Base-by-base conservation (phyloP, 2,888 invertebrate species). In the Pachliopta kotzebuea region DNA sequence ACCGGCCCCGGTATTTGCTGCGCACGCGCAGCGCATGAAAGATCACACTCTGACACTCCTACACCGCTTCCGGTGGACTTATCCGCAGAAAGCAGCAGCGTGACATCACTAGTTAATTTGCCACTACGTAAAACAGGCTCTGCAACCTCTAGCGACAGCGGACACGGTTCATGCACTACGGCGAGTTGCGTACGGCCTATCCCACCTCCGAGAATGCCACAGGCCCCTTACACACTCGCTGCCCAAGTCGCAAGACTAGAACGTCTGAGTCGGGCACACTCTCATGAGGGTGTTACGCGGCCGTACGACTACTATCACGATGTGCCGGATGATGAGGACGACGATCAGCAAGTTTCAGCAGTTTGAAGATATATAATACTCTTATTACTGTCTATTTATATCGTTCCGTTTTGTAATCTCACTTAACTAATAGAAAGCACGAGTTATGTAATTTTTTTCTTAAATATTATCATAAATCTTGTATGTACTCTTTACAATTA, bases 61-160 rank as follows among this genome's bases (percentile, higher is more conserved):
- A 96, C 96, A 59, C 95, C 96, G 60, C 90, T 96, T 74, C 96
- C 96, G 59, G 97, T 98, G 61, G 97, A 98, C 85, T 93, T 98
- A 66, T 98, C 97, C 63, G 96, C 97, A 42, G 98, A 98, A 89
- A 98, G 98, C 87, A 98, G 98, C 85, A 98, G 98, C 84, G 98
- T 98, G 69, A 97, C 98, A 62, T 97, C 97, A 68, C 94, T 98
- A 76, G 96, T 97, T 80, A 97, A 97, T 92, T 93, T 98, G 86
- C 97, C 97, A 69, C 90, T 97, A 74, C 93, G 97, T 73, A 98
- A 98, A 92, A 97, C 96, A 58, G 96, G 96, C 85, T 97, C 98
- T 75, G 96, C 97, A 79, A 97, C 97, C 75, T 98, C 98, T 77
- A 97, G 97, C 88, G 98, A 97, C 92, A 96, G 96, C 80, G 97